Evolutionary conservation across 1,140 invertebrate species (phyloP), one percentile per base, ranked within the genome.

Genomic region (Bombus confusus): DNA sequence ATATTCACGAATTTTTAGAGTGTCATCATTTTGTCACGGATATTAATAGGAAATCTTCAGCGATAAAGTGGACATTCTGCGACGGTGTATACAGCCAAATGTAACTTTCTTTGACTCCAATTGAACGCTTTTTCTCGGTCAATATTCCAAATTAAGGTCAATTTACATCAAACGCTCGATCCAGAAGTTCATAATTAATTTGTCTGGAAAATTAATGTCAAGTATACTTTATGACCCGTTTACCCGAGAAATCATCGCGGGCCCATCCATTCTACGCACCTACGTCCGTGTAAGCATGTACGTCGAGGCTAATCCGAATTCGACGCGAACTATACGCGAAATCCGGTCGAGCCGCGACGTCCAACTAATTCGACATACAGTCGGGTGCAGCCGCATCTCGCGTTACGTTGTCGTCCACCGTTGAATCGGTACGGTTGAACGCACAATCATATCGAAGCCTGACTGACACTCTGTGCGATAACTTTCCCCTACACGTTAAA

Each of bases 391-490:
- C 59, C 74, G 83, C 76, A 59, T 82, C 81, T 66, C 79, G 37
- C 59, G 66, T 77, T 89, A 69, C 74, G 72, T 77, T 37, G 28
- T 15, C 25, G 72, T 81, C 68, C 72, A 59, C 13, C 71, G 59
- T 62, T 62, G 74, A 78, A 59, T 64, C 62, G 9, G 39, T 77
- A 34, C 73, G 85, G 62, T 64, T 68, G 75, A 78, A 83, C 79
- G 68, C 18, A 39, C 78, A 82, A 84, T 88, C 76, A 77, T 88
- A 85, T 78, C 64, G 84, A 85, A 86, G 76, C 34, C 22, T 39
- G 43, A 59, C 64, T 64, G 74, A 78, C 74, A 57, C 22, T 52
- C 57, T 18, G 41, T 18, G 31, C 73, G 47, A 69, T 83, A 69
- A 78, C 64, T 69, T 83, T 66, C 43, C 43, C n/a, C 64, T 41